These are phyloP conservation scores for Neodiprion virginianus DNA, from an alignment of 1,140 invertebrate genomes.

Conservation along the genomic window DNA sequence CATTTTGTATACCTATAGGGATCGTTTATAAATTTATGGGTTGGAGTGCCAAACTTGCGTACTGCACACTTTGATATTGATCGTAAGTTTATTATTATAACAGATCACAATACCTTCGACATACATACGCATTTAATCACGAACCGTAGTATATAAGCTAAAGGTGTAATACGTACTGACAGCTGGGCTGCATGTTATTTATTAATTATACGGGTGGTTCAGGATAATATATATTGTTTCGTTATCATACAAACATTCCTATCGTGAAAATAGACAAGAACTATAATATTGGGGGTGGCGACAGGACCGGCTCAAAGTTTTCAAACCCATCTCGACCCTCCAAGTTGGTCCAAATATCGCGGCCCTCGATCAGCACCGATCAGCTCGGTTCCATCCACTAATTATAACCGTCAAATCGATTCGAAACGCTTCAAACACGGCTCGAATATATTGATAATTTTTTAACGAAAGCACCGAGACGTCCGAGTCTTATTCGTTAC, in stretches of 20 bases:
- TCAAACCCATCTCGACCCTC: not conserved
- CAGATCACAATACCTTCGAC: not conserved
- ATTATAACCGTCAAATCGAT: too few species aligned
- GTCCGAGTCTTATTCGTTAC: not conserved
- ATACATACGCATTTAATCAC: too few species aligned
- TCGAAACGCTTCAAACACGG: too few species aligned
- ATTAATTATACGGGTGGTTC: too few species aligned
- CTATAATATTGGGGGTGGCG: not conserved
- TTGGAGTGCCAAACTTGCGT: not conserved
- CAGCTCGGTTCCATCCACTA: too few species aligned
- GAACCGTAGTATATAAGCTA: too few species aligned
- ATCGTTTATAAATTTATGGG: not conserved
- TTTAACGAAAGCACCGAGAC: not conserved
- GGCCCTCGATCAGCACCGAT: not conserved
- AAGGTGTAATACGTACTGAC: too few species aligned
- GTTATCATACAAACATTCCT: not conserved
- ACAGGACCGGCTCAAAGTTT: not conserved
- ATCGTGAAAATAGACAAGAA: slow-evolving; percentile 1
- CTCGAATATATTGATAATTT: not conserved
- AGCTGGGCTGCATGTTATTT: too few species aligned
- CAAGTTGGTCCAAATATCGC: not conserved
- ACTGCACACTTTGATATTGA: not conserved
- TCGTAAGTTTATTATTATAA: not conserved
- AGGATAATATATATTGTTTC: too few species aligned
- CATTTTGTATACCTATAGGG: too few species aligned